Conservation (phyloP, 64 coral and sea anemone genomes). For the Actinia tenebrosa region DNA sequence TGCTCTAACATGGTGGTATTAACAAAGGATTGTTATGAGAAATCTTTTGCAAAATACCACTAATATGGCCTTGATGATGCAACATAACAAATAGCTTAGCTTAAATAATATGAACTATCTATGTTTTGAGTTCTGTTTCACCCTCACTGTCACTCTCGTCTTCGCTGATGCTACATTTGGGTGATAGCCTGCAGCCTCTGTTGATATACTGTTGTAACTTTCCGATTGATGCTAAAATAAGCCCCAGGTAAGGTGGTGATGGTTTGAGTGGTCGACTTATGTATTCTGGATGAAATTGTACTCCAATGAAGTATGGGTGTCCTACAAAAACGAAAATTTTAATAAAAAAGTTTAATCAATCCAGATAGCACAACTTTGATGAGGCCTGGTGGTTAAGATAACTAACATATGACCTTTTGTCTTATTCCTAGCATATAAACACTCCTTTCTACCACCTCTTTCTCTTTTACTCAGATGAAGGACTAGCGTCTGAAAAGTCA, state of each 20-base stretch:
- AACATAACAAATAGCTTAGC: too few species aligned
- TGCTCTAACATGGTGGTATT: too few species aligned
- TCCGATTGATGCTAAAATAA: slow-evolving; percentile 84
- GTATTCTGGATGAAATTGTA: slow-evolving; percentile 95
- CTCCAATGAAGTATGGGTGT: slow-evolving; percentile 95
- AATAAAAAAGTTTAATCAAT: background rate
- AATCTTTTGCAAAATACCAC: too few species aligned
- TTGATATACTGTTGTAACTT: slow-evolving; percentile 65
- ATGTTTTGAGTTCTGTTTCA: slow-evolving; percentile 20
- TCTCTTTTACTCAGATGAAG: too few species aligned
- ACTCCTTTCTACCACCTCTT: too few species aligned
- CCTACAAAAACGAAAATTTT: slow-evolving; percentile 32
- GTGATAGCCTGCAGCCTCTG: slow-evolving; percentile 83
- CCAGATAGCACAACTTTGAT: background rate
- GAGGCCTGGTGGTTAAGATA: too few species aligned
- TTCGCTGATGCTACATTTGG: slow-evolving; percentile 73
- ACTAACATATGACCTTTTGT: too few species aligned
- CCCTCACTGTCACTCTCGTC: slow-evolving; percentile 62
- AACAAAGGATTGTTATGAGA: too few species aligned
- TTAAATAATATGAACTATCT: background rate
- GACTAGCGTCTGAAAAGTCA: too few species aligned
- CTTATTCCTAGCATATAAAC: too few species aligned
- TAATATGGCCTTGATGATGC: too few species aligned
- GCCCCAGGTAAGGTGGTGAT: slow-evolving; percentile 90
- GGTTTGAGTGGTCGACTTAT: slow-evolving; percentile 92